phyloP scores from a whole-genome alignment of 2,113 vertebrate species.

The Caranx ignobilis region DNA sequence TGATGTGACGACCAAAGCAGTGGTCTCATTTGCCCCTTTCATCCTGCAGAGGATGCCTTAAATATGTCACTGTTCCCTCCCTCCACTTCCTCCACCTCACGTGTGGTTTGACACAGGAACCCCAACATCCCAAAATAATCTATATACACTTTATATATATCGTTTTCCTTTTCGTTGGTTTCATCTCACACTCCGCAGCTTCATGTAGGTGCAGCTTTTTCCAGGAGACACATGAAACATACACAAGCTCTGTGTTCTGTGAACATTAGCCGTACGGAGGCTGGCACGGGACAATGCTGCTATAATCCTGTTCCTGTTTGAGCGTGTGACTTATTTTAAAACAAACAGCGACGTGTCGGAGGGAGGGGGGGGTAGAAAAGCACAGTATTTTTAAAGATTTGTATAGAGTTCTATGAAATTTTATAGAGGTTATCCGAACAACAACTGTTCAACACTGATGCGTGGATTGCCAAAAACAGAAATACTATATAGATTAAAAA shows the following conservation, averaged over 20 bases:
- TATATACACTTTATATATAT: neutral
- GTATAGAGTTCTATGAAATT: constrained; percentile 86
- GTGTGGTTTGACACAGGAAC: constrained; percentile 15
- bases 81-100: constrained; percentile 5
- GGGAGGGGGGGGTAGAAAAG: constrained; percentile 66
- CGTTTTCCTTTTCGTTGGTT: constrained; percentile 28
- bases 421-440: constrained; percentile 83
- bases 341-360: constrained; percentile 60
- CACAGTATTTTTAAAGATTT: constrained; percentile 89
- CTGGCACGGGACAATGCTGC: constrained; percentile 76
- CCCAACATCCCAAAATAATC: constrained; percentile 22
- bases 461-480: constrained; percentile 84
- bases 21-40: constrained; percentile 22
- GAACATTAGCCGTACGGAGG: constrained; percentile 70
- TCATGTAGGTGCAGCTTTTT: constrained; percentile 43
- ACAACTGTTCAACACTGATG: constrained; percentile 70
- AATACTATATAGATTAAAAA: constrained; percentile 68
- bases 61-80: constrained; percentile 29
- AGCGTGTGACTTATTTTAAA: constrained; percentile 73
- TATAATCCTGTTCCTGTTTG: constrained; percentile 74
- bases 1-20: constrained; percentile 44
- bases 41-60: constrained; percentile 64
- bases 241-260: constrained; percentile 77
- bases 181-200: constrained; percentile 41
- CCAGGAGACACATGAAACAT: constrained; percentile 52